These are phyloP conservation scores for Callitettix versicolor DNA, from an alignment of 1,140 invertebrate genomes.

Conservation along the genomic window DNA sequence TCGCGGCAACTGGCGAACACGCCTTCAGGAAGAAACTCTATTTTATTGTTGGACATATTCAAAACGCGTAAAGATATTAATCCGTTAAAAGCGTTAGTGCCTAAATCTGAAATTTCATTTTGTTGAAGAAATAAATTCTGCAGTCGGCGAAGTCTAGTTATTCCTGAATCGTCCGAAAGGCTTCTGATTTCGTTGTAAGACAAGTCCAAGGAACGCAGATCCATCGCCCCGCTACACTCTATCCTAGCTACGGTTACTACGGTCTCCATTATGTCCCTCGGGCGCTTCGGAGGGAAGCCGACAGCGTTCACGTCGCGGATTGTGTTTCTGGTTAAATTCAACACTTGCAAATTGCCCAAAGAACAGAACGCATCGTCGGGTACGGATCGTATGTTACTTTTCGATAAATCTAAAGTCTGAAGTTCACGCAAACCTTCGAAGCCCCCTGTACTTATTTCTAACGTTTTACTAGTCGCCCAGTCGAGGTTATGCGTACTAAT, in stretches of 20 bases:
- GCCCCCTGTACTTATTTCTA: slow-evolving; percentile 55
- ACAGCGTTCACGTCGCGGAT: slow-evolving; percentile 61
- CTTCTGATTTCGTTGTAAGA: slow-evolving; percentile 64
- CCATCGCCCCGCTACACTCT: slow-evolving; percentile 38
- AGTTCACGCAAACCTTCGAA: slow-evolving; percentile 63
- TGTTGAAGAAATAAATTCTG: slow-evolving; percentile 67
- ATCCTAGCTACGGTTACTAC: slow-evolving; percentile 26
- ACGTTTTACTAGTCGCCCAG: slow-evolving; percentile 57
- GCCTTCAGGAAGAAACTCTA: slow-evolving; percentile 63
- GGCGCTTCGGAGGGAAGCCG: slow-evolving; percentile 44
- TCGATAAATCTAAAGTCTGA: slow-evolving; percentile 63
- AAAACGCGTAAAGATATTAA: slow-evolving; percentile 62
- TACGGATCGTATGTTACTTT: slow-evolving; percentile 69
- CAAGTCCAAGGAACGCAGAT: slow-evolving; percentile 61
- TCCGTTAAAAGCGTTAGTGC: slow-evolving; percentile 61
- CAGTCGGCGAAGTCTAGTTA: slow-evolving; percentile 58
- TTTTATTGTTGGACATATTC: slow-evolving; percentile 72
- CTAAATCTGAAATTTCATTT: slow-evolving; percentile 72
- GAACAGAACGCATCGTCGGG: slow-evolving; percentile 65
- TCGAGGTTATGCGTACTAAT: slow-evolving; percentile 65
- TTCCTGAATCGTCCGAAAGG: slow-evolving; percentile 57
- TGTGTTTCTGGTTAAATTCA: slow-evolving; percentile 75
- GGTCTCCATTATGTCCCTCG: slow-evolving; percentile 37
- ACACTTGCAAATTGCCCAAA: slow-evolving; percentile 60
- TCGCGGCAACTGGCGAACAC: slow-evolving; percentile 66